Percentiles rank a stretch among this genome's conserved stretches.
phyloP scores from a whole-genome alignment of 2,797 vertebrate genomes.

The Leuciscus waleckii region DNA sequence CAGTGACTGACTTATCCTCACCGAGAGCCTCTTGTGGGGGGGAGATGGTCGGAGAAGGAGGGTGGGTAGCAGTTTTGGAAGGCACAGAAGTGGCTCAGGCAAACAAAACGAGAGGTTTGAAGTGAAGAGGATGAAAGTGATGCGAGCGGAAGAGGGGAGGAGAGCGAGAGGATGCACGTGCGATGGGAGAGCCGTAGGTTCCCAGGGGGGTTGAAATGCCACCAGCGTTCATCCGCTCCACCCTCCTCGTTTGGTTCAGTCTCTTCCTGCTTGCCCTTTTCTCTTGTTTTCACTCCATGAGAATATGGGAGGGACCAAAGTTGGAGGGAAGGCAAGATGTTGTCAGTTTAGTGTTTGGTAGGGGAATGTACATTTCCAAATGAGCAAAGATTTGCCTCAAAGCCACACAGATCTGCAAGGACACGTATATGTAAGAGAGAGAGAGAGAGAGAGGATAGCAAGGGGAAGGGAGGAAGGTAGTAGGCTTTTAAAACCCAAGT shows the following conservation, averaged over 20 bases:
- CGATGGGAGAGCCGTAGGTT: slow-evolving; percentile 64
- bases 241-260: slow-evolving; percentile 44
- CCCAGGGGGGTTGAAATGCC: slow-evolving; percentile 74
- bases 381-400: slow-evolving; percentile 59
- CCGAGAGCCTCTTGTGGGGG: slow-evolving; percentile 70
- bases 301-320: slow-evolving; percentile 4
- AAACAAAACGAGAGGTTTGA: slow-evolving; percentile 8
- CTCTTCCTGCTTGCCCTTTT: slow-evolving; percentile 9
- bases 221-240: slow-evolving; percentile 64
- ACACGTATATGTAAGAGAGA: slow-evolving; percentile 38
- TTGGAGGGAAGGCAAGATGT: slow-evolving; percentile 4
- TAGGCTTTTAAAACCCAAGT: slow-evolving; percentile 40
- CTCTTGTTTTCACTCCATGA: not conserved
- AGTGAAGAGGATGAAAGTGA: slow-evolving; percentile 33
- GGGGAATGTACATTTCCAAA: slow-evolving; percentile 4
- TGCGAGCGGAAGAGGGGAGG: slow-evolving; percentile 15
- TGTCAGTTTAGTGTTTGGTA: slow-evolving; percentile 4
- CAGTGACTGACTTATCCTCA: slow-evolving; percentile 80
- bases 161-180: slow-evolving; percentile 65
- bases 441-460: not conserved
- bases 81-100: slow-evolving; percentile 9
- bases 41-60: slow-evolving; percentile 61
- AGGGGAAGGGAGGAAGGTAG: slow-evolving; percentile 17
- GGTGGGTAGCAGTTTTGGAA: slow-evolving; percentile 17
- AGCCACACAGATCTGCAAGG: slow-evolving; percentile 63